Percentiles rank a stretch among this genome's conserved stretches.
These are phyloP conservation scores for Molossus alvarezi DNA, from an alignment of 2,797 vertebrate genomes.

Conservation along the genomic window DNA sequence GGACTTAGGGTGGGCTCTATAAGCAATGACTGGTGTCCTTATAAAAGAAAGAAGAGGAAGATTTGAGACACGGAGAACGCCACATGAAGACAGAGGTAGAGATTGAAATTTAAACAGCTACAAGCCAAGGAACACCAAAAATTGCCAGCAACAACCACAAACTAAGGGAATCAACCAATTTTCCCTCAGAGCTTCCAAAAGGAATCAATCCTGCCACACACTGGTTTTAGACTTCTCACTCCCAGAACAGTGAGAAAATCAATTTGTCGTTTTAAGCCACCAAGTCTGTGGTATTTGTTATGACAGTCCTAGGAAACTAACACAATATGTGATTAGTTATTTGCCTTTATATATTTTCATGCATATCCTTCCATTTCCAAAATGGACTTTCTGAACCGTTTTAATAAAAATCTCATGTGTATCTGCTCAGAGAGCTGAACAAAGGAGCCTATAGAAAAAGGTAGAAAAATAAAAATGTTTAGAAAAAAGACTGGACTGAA, in stretches of 20 bases:
- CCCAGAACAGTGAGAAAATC: not conserved
- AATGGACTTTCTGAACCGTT: not conserved
- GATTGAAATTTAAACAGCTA: not conserved
- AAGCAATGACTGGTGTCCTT: not conserved
- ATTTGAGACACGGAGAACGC: not conserved
- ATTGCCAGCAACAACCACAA: not conserved
- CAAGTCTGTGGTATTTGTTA: not conserved
- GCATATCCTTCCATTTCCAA: not conserved
- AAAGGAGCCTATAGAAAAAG: not conserved
- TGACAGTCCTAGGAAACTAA: not conserved
- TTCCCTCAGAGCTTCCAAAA: not conserved
- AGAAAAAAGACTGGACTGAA: not conserved
- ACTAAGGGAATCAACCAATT: fast-evolving
- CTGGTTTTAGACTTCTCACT: not conserved
- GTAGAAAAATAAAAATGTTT: not conserved
- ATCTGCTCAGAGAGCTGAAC: not conserved
- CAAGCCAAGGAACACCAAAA: not conserved
- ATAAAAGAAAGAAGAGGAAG: not conserved
- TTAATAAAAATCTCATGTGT: not conserved
- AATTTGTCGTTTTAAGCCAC: not conserved
- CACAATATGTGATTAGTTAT: not conserved
- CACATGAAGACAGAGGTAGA: fast-evolving
- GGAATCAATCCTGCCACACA: not conserved
- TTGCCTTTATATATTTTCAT: not conserved
- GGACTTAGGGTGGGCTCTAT: not conserved